Evolutionary conservation across 2,888 invertebrate species (phyloP).

Genomic region (Herminia tarsipennalis): DNA sequence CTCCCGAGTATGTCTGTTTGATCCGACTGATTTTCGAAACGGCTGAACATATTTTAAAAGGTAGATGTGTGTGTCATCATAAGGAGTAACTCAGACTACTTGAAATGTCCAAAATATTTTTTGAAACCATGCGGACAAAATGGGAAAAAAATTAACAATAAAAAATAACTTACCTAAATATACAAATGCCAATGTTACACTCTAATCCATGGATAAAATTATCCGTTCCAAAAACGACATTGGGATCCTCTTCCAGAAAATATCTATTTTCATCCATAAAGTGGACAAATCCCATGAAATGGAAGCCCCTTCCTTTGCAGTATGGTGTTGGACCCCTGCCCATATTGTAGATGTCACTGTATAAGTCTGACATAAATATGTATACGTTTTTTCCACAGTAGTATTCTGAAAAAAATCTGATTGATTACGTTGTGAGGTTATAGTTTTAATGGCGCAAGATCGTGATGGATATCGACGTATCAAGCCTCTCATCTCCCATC

Average conservation of each 20-base stretch:
- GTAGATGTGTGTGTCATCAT: too few relatives aligned
- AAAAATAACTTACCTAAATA: conserved; percentile 65
- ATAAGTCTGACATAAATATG: conserved; percentile 73
- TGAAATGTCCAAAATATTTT: too few relatives aligned
- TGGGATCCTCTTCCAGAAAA: conserved; percentile 73
- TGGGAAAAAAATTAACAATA: neutral
- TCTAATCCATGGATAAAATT: conserved; percentile 77
- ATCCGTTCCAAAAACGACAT: conserved; percentile 68
- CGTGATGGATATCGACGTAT: too few relatives aligned
- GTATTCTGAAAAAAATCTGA: conserved; percentile 56
- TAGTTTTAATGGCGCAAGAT: too few relatives aligned
- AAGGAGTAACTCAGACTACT: too few relatives aligned
- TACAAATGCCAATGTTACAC: conserved; percentile 72
- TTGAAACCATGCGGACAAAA: neutral
- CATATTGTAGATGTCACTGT: conserved; percentile 78
- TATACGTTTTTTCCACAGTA: conserved; percentile 79
- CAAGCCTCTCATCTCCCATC: too few relatives aligned
- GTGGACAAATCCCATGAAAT: conserved; percentile 76
- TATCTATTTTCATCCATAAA: conserved; percentile 71
- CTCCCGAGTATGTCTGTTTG: too few relatives aligned
- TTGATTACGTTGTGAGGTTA: conserved; percentile 5
- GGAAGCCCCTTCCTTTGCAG: conserved; percentile 70
- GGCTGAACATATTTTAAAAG: too few relatives aligned
- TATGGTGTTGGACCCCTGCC: conserved; percentile 67
- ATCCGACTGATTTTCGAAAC: too few relatives aligned